Conservation (phyloP, 2,797 vertebrate species). For the Valencia hispanica region DNA sequence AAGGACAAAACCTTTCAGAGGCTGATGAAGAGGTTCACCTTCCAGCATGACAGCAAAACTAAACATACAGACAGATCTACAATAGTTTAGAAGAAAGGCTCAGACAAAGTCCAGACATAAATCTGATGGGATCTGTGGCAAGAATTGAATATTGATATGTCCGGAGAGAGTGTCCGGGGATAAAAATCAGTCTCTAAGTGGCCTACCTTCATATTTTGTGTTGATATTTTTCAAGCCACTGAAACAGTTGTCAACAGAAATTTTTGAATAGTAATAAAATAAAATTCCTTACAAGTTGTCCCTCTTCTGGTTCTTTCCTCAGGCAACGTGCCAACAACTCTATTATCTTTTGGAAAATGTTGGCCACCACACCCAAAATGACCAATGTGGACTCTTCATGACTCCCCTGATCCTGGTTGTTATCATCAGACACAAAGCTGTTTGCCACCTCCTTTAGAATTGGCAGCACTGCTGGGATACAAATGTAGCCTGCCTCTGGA, state of each 20-base stretch:
- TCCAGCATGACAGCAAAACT: too few relatives aligned
- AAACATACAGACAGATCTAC: too few relatives aligned
- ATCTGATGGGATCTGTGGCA: too few relatives aligned
- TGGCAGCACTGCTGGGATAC: slow-evolving; percentile 81
- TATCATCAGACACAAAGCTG: slow-evolving; percentile 64
- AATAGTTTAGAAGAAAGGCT: too few relatives aligned
- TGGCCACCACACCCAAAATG: slow-evolving; percentile 81
- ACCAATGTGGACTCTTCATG: slow-evolving; percentile 59
- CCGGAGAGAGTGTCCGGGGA: not conserved
- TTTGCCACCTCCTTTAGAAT: slow-evolving; percentile 86
- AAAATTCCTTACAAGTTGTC: slow-evolving; percentile 80
- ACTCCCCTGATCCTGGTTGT: slow-evolving; percentile 37
- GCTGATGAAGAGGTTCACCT: too few relatives aligned
- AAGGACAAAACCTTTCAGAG: too few relatives aligned
- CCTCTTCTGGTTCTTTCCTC: slow-evolving; percentile 83
- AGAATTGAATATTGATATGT: too few relatives aligned
- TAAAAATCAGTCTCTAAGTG: not conserved
- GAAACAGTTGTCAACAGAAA: not conserved
- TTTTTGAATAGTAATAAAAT: not conserved
- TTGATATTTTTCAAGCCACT: not conserved
- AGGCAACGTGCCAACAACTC: slow-evolving; percentile 83
- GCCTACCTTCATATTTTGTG: not conserved
- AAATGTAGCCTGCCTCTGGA: slow-evolving; percentile 84
- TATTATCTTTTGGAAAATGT: slow-evolving; percentile 90
- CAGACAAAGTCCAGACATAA: too few relatives aligned